Conservation (phyloP, 2,797 vertebrate genomes). For the Tragopan temminckii region DNA sequence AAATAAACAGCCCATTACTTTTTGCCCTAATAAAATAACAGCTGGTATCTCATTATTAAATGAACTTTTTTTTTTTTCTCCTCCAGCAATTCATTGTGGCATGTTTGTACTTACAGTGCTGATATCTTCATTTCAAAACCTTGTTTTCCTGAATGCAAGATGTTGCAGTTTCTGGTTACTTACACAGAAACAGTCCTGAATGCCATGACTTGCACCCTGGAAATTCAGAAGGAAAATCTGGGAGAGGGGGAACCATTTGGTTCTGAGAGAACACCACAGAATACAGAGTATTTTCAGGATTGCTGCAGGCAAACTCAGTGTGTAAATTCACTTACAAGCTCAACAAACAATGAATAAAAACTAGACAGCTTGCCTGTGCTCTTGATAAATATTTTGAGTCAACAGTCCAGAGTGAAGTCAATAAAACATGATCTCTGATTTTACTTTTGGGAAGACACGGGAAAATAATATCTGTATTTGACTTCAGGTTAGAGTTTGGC, state of each 20-base stretch:
- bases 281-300: rapidly evolving
- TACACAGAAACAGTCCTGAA: neutral
- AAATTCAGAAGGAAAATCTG: neutral
- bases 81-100: neutral
- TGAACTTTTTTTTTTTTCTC: neutral
- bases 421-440: constrained; percentile 27
- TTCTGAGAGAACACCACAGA: neutral
- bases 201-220: neutral
- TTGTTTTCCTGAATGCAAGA: neutral
- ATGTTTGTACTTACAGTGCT: neutral
- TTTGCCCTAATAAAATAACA: neutral
- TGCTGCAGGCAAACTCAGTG: neutral
- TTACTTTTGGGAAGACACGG: neutral
- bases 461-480: neutral
- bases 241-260: neutral
- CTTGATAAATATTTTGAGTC: neutral
- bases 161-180: neutral
- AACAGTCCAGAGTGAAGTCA: neutral
- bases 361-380: neutral
- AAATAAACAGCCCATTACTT: neutral
- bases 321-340: neutral
- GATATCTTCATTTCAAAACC: neutral
- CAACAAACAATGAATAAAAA: neutral
- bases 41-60: neutral
- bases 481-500: neutral